Base-by-base conservation (phyloP, 2,888 invertebrate species). In the Tenthredo livida region DNA sequence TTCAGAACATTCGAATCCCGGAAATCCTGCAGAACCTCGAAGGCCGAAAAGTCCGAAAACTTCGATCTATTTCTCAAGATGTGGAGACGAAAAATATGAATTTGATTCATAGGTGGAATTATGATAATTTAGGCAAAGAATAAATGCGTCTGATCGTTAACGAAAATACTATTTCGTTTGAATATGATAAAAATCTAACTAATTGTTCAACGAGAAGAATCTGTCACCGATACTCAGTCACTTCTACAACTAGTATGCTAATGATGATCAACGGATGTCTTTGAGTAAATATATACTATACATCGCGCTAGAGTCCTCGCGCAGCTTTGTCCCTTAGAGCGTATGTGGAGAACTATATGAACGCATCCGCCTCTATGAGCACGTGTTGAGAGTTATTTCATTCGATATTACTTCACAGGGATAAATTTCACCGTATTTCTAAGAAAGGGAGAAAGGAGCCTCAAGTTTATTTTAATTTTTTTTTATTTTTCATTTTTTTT, bases 131-230 rank as follows among this genome's bases (percentile, higher is more conserved):
- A 12, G 25, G 25, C 21, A 10, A 61, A 25, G 61, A 21, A 25
- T 10, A 25, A 61, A 67, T 67, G 29, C 2, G 67, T 6, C 33
- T 10, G 29, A 25, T 12, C 29, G 33, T 67, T 33, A 7, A 43
- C 6, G 1, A 12, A 73, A 21, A n/a, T n/a, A n/a, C 12, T 21
- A n/a, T 73, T 43, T 3, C 21, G 43, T 43, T 10, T 17, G 40
- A 73, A 29, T 43, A n/a, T 29, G 3, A 12, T 43, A 21, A 73
- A 43, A 73, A 43, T 9, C 25, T 43, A 12, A 40, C 73, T 40
- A 73, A 73, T 73, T 21, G 73, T 73, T 73, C 10, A 73, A 43
- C 73, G 73, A 73, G 73, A 73, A 73, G 73, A 43, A 43, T 40
- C 40, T 73, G 73, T 73, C 73, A 73, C 21, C 73, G 73, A 73